Conservation (phyloP, 2,888 invertebrate genomes). For the Schrankia costaestrigalis region DNA sequence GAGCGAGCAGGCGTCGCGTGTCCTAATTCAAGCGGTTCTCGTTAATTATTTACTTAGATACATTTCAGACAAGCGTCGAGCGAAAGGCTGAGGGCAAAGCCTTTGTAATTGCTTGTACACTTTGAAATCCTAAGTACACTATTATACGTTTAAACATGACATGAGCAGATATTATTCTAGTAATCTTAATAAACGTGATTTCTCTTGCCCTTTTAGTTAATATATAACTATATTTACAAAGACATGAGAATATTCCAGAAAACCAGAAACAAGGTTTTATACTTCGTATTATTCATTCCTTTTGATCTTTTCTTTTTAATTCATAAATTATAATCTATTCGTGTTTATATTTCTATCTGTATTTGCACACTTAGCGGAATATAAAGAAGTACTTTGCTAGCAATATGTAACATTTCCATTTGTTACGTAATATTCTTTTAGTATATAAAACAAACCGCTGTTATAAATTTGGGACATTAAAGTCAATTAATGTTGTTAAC, state of each 20-base stretch:
- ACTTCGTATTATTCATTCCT: too few relatives aligned
- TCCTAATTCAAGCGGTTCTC: conserved; percentile 54
- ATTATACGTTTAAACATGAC: conserved; percentile 20
- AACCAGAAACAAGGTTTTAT: too few relatives aligned
- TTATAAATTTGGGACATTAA: conserved; percentile 8
- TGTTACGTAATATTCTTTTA: too few relatives aligned
- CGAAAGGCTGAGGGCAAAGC: conserved; percentile 36
- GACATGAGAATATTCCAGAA: too few relatives aligned
- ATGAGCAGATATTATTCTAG: conserved; percentile 11
- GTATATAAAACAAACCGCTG: too few relatives aligned
- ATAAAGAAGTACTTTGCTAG: too few relatives aligned
- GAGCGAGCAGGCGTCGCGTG: conserved; percentile 36
- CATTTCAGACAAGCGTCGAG: conserved; percentile 43
- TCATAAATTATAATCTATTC: too few relatives aligned
- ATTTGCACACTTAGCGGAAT: too few relatives aligned
- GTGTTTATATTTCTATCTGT: too few relatives aligned
- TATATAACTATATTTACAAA: too few relatives aligned
- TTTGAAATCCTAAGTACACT: conserved; percentile 45
- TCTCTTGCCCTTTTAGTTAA: conserved; percentile 1
- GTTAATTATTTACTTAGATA: conserved; percentile 65
- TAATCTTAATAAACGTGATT: conserved; percentile 2
- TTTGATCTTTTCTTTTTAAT: too few relatives aligned
- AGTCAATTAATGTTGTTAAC: conserved; percentile 4
- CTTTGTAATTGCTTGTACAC: conserved; percentile 57
- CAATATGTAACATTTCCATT: too few relatives aligned